Conservation (phyloP, 2,113 vertebrate species). For the Zosterops japonicus region DNA sequence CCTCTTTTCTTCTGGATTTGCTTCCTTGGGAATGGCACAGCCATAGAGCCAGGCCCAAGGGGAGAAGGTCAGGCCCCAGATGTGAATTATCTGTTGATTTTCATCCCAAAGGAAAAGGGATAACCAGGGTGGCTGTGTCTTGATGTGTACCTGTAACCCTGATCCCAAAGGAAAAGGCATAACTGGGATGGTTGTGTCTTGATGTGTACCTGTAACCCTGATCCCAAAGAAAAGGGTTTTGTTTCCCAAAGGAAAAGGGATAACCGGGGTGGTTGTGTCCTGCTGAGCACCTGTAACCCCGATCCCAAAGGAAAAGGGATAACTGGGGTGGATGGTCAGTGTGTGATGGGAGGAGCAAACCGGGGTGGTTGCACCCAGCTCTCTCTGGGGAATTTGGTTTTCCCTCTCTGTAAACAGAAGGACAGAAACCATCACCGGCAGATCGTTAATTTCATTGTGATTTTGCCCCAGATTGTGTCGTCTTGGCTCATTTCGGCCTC, state of each 20-base stretch:
- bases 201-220: too few relatives aligned
- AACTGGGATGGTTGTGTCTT: too few relatives aligned
- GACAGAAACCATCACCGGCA: rapidly evolving
- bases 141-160: too few relatives aligned
- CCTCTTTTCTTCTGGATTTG: neutral
- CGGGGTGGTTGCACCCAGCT: rapidly evolving
- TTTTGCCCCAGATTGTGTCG: neutral
- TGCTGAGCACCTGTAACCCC: neutral
- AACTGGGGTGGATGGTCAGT: rapidly evolving
- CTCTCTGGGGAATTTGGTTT: neutral
- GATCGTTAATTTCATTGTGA: rapidly evolving
- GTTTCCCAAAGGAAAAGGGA: too few relatives aligned
- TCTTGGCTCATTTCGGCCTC: neutral
- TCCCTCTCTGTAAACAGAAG: neutral
- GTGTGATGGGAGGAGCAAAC: neutral
- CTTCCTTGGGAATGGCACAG: neutral
- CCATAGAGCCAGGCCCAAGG: too few relatives aligned
- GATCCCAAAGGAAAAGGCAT: too few relatives aligned
- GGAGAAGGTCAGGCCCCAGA: too few relatives aligned
- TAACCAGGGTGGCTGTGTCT: too few relatives aligned
- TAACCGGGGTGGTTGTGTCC: too few relatives aligned
- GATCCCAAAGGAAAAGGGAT: neutral
- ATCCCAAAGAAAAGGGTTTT: too few relatives aligned
- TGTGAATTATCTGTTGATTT: too few relatives aligned
- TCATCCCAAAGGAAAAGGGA: too few relatives aligned